Conservation (phyloP, 2,888 invertebrate genomes). For the Lagria hirta region DNA sequence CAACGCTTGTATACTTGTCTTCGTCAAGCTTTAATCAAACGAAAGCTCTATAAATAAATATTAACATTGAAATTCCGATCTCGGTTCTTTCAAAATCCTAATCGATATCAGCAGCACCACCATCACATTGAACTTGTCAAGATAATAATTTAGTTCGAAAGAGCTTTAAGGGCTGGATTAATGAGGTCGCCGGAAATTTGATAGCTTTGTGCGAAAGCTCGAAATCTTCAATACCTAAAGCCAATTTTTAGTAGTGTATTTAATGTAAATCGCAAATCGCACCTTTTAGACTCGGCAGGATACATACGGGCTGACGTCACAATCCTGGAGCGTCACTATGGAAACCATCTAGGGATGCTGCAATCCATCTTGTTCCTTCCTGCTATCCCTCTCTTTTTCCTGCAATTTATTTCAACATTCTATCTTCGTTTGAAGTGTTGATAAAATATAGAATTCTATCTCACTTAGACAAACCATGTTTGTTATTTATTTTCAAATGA, state of each 20-base stretch:
- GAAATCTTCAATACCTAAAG: conserved; percentile 1
- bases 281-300: conserved; percentile 43
- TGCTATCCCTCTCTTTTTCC: conserved; percentile 43
- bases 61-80: no score
- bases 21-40: no score
- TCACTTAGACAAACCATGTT: no score
- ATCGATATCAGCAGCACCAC: no score
- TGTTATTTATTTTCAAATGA: conserved; percentile 49
- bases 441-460: no score
- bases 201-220: conserved; percentile 3
- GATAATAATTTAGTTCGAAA: conserved; percentile 7
- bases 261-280: conserved; percentile 28
- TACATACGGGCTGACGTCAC: conserved; percentile 47
- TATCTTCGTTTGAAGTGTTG: no score
- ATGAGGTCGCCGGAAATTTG: conserved; percentile 13
- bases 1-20: no score
- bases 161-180: conserved; percentile 1
- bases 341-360: conserved; percentile 53
- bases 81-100: no score
- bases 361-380: conserved; percentile 48
- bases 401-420: conserved; percentile 45
- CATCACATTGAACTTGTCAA: conserved; percentile 2
- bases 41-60: no score
- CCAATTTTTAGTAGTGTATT: conserved; percentile 10
- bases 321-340: conserved; percentile 49